Conservation (phyloP, 2,113 vertebrate genomes). For the Reinhardtius hippoglossoides region DNA sequence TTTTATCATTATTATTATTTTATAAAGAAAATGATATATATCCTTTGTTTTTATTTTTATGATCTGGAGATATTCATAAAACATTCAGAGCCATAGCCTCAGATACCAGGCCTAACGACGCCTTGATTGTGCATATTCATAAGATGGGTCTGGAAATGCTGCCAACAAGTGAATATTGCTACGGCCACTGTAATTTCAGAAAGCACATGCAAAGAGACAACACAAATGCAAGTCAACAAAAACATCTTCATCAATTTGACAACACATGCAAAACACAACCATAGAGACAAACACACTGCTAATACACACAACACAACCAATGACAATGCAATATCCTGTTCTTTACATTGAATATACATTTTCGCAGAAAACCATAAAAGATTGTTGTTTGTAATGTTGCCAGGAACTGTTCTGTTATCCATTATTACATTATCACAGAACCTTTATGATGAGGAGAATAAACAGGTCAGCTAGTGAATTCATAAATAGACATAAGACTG, state of each 20-base stretch:
- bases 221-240: background rate
- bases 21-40: background rate
- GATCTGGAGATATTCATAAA: background rate
- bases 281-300: background rate
- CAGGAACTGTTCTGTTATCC: background rate
- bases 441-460: slow-evolving; percentile 15
- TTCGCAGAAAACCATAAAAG: background rate
- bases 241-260: background rate
- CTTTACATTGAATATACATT: background rate
- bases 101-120: background rate
- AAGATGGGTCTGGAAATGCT: slow-evolving; percentile 9
- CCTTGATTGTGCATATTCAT: slow-evolving; percentile 12
- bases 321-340: too few relatives aligned
- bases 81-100: background rate
- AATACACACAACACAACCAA: background rate
- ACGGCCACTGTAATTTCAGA: background rate
- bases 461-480: background rate
- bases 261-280: background rate
- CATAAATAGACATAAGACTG: background rate
- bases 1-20: background rate
- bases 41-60: background rate
- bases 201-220: background rate
- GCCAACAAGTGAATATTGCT: slow-evolving; percentile 17
- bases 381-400: background rate
- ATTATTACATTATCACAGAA: slow-evolving; percentile 19